Conservation (phyloP, 2,113 vertebrate genomes). For the Mastomys coucha region DNA sequence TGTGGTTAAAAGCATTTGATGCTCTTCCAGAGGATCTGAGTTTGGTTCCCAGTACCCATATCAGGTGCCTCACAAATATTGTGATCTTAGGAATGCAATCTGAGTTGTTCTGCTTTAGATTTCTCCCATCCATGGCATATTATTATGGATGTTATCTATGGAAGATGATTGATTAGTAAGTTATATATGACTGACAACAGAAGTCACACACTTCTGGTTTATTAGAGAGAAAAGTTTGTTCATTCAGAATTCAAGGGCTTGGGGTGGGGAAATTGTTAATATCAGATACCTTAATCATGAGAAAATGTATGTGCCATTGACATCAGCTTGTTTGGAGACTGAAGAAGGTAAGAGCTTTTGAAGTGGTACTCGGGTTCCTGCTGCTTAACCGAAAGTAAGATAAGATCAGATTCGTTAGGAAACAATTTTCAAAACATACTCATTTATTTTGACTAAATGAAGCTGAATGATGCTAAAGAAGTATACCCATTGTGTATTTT, state of each 20-base stretch:
- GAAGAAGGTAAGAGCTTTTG: conserved; percentile 83
- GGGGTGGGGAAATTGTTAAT: conserved; percentile 54
- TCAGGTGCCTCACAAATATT: background rate
- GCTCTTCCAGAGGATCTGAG: background rate
- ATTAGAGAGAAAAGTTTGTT: conserved; percentile 60
- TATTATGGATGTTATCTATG: background rate
- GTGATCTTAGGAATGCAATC: background rate
- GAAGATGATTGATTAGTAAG: conserved; percentile 25
- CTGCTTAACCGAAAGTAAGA: conserved; percentile 83
- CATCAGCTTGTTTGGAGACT: conserved; percentile 67
- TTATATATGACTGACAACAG: conserved; percentile 33
- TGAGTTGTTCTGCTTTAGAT: background rate
- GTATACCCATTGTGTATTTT: conserved; percentile 64
- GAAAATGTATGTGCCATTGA: conserved; percentile 72
- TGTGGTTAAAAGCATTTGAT: background rate
- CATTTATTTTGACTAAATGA: conserved; percentile 77
- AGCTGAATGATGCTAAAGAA: conserved; percentile 63
- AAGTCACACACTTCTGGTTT: conserved; percentile 27
- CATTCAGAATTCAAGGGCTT: conserved; percentile 71
- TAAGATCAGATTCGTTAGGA: conserved; percentile 85
- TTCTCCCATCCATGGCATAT: conserved; percentile 1
- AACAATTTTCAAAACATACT: conserved; percentile 77
- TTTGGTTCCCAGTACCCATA: background rate
- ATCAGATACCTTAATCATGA: conserved; percentile 71
- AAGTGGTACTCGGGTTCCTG: conserved; percentile 86